phyloP scores from a whole-genome alignment of 1,140 invertebrate genomes.

The Rhynchophorus ferrugineus region DNA sequence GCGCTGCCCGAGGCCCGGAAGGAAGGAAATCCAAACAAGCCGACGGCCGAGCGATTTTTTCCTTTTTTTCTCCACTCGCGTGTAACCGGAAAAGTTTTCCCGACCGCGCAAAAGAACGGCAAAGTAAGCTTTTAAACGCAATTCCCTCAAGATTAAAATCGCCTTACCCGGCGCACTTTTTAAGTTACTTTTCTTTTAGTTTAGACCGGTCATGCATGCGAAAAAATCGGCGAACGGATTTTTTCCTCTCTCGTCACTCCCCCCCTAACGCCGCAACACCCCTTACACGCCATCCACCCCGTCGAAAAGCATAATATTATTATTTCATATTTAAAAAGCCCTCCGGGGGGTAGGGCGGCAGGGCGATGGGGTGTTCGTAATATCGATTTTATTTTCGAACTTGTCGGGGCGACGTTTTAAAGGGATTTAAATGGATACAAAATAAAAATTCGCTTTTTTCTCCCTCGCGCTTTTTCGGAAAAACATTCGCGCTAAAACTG shows the following conservation, averaged over 20 bases:
- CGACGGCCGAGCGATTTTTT: background rate
- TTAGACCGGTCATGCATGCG: conserved; percentile 23
- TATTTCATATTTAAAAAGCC: conserved; percentile 16
- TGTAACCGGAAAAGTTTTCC: background rate
- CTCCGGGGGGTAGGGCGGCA: conserved; percentile 1
- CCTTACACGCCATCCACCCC: background rate
- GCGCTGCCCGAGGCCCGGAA: background rate
- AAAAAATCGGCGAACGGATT: conserved; percentile 13
- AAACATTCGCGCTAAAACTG: background rate
- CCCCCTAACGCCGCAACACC: background rate
- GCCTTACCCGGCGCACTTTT: conserved; percentile 28
- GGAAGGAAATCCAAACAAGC: background rate
- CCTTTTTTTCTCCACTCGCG: background rate
- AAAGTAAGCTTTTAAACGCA: conserved; percentile 29
- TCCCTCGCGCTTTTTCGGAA: background rate
- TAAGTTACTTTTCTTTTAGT: conserved; percentile 26
- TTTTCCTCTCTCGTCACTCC: conserved; percentile 6
- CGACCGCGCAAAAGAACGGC: background rate
- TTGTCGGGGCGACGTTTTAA: no score
- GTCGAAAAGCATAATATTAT: conserved; percentile 20
- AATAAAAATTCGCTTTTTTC: background rate
- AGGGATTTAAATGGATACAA: background rate
- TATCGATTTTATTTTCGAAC: background rate
- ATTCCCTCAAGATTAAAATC: conserved; percentile 33
- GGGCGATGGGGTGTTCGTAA: no score